A percentile compares a stretch with the other conserved stretches of the same genome.
Conservation (phyloP, 2,888 invertebrate genomes). For the Pherbina coryleti region DNA sequence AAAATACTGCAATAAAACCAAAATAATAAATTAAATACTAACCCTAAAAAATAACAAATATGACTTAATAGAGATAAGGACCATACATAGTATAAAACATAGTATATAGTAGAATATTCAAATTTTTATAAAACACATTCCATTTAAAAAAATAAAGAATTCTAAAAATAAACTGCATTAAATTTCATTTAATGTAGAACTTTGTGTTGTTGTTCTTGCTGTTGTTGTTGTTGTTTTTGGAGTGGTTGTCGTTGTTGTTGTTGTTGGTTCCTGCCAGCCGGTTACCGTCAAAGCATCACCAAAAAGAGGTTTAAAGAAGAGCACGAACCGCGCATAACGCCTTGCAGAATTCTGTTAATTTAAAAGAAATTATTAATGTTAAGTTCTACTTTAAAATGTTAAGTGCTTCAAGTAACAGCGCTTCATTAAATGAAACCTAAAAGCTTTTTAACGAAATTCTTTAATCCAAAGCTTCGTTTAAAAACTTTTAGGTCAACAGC, state of each 20-base stretch:
- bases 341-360: slow-evolving; percentile 81
- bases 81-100: too few relatives aligned
- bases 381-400: background rate
- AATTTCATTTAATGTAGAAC: slow-evolving; percentile 48
- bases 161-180: slow-evolving; percentile 29
- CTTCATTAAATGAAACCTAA: background rate
- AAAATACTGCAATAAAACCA: too few relatives aligned
- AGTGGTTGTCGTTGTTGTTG: slow-evolving; percentile 57
- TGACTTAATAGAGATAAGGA: too few relatives aligned
- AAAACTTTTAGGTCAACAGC: background rate
- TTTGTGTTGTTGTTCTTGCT: slow-evolving; percentile 44
- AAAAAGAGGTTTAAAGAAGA: slow-evolving; percentile 82
- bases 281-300: slow-evolving; percentile 81
- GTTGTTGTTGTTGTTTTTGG: slow-evolving; percentile 45
- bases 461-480: background rate
- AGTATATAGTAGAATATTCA: too few relatives aligned
- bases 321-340: slow-evolving; percentile 79
- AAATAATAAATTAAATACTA: too few relatives aligned
- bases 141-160: too few relatives aligned
- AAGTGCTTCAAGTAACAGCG: background rate
- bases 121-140: too few relatives aligned
- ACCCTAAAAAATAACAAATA: too few relatives aligned
- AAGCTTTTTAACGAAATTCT: background rate
- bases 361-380: background rate
- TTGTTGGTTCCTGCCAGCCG: slow-evolving; percentile 73